phyloP scores from a whole-genome alignment of 2,797 vertebrate genomes.

The Sebastes paucispinis region DNA sequence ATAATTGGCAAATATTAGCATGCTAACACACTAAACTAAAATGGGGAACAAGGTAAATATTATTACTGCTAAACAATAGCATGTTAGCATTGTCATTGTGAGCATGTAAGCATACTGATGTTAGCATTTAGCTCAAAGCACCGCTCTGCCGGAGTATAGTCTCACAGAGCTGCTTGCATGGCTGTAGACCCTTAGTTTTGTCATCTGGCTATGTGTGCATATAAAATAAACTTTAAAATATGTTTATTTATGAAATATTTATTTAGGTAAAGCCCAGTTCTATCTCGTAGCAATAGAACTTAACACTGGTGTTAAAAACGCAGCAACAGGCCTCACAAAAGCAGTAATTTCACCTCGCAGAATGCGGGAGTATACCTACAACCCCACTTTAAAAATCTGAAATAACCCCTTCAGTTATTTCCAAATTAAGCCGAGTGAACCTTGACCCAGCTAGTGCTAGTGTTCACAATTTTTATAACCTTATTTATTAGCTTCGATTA shows the following conservation, averaged over 20 bases:
- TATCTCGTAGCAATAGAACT: not conserved
- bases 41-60: not conserved
- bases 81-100: not conserved
- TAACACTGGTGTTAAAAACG: not conserved
- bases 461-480: too few species aligned
- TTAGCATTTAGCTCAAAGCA: not conserved
- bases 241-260: not conserved
- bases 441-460: too few species aligned
- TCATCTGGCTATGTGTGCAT: not conserved
- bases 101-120: not conserved
- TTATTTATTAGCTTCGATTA: too few species aligned
- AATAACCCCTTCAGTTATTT: too few species aligned
- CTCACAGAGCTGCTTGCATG: not conserved
- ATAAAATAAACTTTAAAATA: not conserved
- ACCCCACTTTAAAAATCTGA: too few species aligned
- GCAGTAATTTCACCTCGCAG: too few species aligned
- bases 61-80: not conserved
- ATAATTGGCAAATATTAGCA: not conserved
- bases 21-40: not conserved
- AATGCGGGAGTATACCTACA: too few species aligned
- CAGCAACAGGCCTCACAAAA: not conserved
- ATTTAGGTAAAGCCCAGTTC: not conserved
- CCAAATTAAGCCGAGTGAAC: too few species aligned
- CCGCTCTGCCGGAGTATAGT: not conserved
- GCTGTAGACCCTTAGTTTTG: not conserved